Conservation (phyloP, 2,888 invertebrate genomes). For the Stenoptilia bipunctidactyla region DNA sequence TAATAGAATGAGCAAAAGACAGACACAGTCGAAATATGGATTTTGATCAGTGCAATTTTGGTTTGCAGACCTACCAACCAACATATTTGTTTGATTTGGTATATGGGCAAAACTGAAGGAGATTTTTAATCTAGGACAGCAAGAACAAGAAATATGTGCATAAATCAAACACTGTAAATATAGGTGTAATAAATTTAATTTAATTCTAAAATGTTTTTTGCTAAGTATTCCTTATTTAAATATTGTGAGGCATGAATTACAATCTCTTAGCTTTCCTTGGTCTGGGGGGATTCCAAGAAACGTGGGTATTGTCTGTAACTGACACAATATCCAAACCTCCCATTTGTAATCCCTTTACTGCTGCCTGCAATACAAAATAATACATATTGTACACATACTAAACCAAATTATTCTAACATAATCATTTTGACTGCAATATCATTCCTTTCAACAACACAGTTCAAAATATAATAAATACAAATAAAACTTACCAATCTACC, state of each 20-base stretch:
- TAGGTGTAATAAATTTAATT: conserved; percentile 8
- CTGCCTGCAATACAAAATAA: conserved; percentile 88
- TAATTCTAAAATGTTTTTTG: conserved; percentile 7
- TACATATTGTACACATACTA: no score
- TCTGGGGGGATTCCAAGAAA: conserved; percentile 86
- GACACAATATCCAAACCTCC: conserved; percentile 91
- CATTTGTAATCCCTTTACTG: conserved; percentile 94
- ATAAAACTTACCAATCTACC: conserved; percentile 83
- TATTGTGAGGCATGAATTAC: conserved; percentile 50
- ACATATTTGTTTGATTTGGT: no score
- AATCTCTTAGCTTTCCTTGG: conserved; percentile 88
- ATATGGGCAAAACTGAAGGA: neutral
- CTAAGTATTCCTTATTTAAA: conserved; percentile 14
- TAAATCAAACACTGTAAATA: conserved; percentile 3
- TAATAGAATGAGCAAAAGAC: conserved; percentile 84
- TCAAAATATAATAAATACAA: neutral
- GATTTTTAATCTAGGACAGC: no score
- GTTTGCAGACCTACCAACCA: no score
- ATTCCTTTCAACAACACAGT: no score
- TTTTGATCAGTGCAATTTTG: no score
- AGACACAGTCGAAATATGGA: conserved; percentile 96
- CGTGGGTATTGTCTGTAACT: conserved; percentile 90
- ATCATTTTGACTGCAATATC: no score
- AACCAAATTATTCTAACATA: no score
- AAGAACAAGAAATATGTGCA: no score